Percentiles rank a stretch among this genome's conserved stretches.
phyloP scores from a whole-genome alignment of 2,113 vertebrate genomes.

The Saguinus midas region DNA sequence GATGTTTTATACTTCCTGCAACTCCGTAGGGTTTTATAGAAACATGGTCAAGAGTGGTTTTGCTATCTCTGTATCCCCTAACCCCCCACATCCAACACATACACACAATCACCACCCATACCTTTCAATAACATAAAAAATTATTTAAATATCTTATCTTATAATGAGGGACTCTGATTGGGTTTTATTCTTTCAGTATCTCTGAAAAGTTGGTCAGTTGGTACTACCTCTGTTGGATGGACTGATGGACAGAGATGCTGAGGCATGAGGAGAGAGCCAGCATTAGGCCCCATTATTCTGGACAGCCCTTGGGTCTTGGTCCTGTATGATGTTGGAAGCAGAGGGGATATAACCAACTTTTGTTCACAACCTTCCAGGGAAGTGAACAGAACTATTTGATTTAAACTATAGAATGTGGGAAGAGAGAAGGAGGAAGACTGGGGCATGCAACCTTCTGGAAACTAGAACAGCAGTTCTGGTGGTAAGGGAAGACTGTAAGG shows the following conservation, averaged over 20 bases:
- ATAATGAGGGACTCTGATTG: background rate
- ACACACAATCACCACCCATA: background rate
- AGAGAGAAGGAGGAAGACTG: background rate
- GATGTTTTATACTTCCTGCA: background rate
- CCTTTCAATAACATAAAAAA: background rate
- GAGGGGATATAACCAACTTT: background rate
- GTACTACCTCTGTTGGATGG: background rate
- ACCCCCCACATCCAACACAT: background rate
- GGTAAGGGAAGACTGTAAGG: background rate
- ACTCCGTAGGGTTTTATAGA: background rate
- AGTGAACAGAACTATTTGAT: background rate
- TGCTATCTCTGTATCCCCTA: background rate
- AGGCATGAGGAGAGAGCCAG: too few relatives aligned
- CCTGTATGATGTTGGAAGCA: accelerated
- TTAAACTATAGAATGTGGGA: background rate
- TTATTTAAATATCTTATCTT: background rate
- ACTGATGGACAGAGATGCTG: background rate
- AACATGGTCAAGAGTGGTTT: background rate
- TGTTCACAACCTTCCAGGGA: background rate
- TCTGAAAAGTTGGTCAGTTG: background rate
- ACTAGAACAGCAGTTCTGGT: background rate
- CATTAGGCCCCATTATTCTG: too few relatives aligned
- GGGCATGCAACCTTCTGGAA: background rate
- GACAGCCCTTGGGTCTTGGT: background rate
- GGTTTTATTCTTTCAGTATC: background rate